Base-by-base conservation (phyloP, 2,797 vertebrate species). In the Premnoplex brunnescens region DNA sequence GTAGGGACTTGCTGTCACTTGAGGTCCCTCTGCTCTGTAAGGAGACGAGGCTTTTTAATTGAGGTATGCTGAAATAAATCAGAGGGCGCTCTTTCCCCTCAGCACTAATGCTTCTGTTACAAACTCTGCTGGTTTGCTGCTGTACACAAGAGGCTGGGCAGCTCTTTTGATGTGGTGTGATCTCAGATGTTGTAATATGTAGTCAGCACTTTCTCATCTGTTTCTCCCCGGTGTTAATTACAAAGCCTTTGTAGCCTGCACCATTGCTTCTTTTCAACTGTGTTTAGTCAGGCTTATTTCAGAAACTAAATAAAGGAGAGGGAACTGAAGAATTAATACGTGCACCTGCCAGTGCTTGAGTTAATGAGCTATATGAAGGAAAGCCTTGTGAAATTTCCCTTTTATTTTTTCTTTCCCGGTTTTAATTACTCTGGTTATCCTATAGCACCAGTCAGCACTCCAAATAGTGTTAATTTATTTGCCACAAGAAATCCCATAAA, bases 181-280 rank as follows among this genome's bases (percentile, higher is more conserved):
- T 85, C 89, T 94, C 88, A 90, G 74, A 90, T 86, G 55, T 48
- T 85, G 51, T 66, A 90, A 64, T 82, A 52, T 5, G 22, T 21
- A 94, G 88, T 93, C 91, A 96, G 94, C 92, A 91, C 60, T 94
- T 95, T 93, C 85, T 93, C 89, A 79, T 89, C 77, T 78, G 59
- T 85, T 88, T 95, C 84, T 75, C 60, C 51, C 78, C 82, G 60
- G 84, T 74, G 68, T 84, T 93, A 95, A 94, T 94, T 96, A 91
- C 52, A 58, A 85, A 91, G 90, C 81, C 64, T 89, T 89, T 96
- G 78, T 88, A 97, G 90, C 81, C 86, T 79, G 41, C 32, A 30
- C 88, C 63, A 88, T 85, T 67, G 46, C 81, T 93, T 88, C 88
- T 95, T 94, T 95, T 93, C 90, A 82, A 59, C 74, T 84, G 64